Evolutionary conservation across 2,888 invertebrate genomes (phyloP).

Genomic region (Drosophila rellima): DNA sequence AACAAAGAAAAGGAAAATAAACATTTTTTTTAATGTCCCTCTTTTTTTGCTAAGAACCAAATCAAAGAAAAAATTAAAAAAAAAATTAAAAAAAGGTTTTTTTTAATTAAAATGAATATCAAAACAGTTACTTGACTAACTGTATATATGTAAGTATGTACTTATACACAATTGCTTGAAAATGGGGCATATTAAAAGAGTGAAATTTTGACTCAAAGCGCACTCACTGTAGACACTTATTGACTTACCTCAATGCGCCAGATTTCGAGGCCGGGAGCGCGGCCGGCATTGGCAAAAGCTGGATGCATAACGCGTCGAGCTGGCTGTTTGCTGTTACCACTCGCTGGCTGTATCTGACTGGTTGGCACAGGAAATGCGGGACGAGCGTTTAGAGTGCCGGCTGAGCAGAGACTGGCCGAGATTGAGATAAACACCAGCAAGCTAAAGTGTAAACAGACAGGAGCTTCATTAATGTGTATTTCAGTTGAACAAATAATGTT

Average conservation of each 20-base stretch:
- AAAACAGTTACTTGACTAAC: background rate
- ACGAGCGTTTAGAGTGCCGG: slow-evolving; percentile 82
- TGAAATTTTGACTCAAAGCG: slow-evolving; percentile 16
- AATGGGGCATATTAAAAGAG: slow-evolving; percentile 19
- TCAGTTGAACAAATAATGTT: background rate
- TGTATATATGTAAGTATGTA: slow-evolving; percentile 19
- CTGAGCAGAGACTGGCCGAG: slow-evolving; percentile 77
- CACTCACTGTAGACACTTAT: background rate
- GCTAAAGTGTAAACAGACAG: slow-evolving; percentile 58
- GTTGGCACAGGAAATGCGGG: slow-evolving; percentile 81
- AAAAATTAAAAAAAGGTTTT: too few species aligned
- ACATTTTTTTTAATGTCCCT: too few species aligned
- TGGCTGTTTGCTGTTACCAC: slow-evolving; percentile 73
- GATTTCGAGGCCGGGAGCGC: slow-evolving; percentile 89
- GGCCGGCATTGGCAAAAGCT: slow-evolving; percentile 91
- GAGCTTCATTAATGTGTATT: slow-evolving; percentile 1
- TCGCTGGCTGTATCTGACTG: slow-evolving; percentile 72
- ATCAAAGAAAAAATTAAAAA: too few species aligned
- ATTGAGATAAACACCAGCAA: slow-evolving; percentile 71
- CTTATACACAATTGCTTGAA: background rate
- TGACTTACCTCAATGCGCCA: slow-evolving; percentile 93
- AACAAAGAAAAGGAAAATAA: too few species aligned
- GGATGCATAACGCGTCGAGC: slow-evolving; percentile 86
- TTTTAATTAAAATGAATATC: too few species aligned
- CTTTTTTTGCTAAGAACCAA: too few species aligned